A percentile compares a stretch with the other conserved stretches of the same genome.
Evolutionary conservation across 2,888 invertebrate genomes (phyloP).

Genomic region (Listrodromus nycthemerus): DNA sequence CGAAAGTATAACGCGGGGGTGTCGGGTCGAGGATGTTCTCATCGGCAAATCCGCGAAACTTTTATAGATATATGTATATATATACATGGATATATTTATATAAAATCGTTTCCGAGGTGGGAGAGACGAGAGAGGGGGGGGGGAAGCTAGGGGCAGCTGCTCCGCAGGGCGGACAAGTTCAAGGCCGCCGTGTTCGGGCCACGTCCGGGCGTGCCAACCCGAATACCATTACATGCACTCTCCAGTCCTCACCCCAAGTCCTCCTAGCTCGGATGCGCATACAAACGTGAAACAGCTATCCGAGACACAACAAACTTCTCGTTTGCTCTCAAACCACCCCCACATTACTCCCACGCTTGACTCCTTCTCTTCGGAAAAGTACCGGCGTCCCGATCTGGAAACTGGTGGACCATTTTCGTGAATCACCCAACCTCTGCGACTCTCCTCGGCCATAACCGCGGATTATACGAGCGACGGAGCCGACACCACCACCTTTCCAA

Average conservation of each 20-base stretch:
- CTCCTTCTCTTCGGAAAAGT: conserved; percentile 48
- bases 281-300: conserved; percentile 48
- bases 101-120: not conserved
- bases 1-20: conserved; percentile 53
- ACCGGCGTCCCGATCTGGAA: conserved; percentile 2
- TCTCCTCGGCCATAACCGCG: conserved; percentile 2
- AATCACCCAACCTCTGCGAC: conserved; percentile 50
- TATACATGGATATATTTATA: too few relatives aligned
- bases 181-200: conserved; percentile 77
- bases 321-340: conserved; percentile 7
- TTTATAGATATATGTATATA: not conserved
- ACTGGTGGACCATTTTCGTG: conserved; percentile 49
- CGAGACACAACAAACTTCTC: conserved; percentile 58
- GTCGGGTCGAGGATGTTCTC: conserved; percentile 65
- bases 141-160: conserved; percentile 23
- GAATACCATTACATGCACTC: conserved; percentile 75
- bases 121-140: conserved; percentile 35
- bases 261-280: conserved; percentile 1
- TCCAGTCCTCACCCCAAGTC: conserved; percentile 25
- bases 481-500: conserved; percentile 19
- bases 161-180: conserved; percentile 77
- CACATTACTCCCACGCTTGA: conserved; percentile 7
- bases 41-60: conserved; percentile 58
- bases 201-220: conserved; percentile 79
- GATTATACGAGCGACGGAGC: conserved; percentile 49